Evolutionary conservation across 2,113 vertebrate species (phyloP).

Genomic region (Hydropotes inermis): DNA sequence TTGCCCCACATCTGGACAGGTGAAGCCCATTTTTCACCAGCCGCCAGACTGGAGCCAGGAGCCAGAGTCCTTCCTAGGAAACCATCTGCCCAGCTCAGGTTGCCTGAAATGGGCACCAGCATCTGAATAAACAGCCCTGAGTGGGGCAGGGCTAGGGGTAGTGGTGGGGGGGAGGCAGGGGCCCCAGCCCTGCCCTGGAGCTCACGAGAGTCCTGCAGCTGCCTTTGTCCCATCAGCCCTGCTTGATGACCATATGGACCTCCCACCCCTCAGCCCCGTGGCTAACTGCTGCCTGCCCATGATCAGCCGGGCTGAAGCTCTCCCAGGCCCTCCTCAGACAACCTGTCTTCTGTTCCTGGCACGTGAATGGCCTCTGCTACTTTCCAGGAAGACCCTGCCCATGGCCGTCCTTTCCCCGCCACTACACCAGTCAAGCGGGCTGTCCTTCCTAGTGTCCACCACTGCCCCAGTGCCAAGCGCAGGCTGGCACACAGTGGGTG

Average conservation of each 20-base stretch:
- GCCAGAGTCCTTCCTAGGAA: constrained; percentile 2
- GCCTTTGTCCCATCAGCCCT: neutral
- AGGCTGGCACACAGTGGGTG: neutral
- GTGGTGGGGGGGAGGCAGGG: neutral
- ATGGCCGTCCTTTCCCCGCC: neutral
- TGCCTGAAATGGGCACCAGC: constrained; percentile 19
- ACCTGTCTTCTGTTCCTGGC: neutral
- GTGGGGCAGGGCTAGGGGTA: neutral
- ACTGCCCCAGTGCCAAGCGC: neutral
- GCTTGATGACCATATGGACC: accelerated
- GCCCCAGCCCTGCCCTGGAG: neutral
- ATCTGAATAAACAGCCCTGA: constrained; percentile 49
- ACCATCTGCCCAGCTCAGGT: constrained; percentile 7
- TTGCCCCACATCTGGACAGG: constrained; percentile 7
- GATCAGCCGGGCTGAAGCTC: neutral
- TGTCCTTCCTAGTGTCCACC: neutral
- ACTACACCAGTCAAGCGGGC: too few species aligned
- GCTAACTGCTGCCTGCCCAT: neutral
- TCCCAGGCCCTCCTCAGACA: neutral
- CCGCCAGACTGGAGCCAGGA: neutral
- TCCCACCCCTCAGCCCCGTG: neutral
- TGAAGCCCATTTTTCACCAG: constrained; percentile 30
- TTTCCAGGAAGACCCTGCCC: neutral
- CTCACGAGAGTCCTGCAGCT: neutral
- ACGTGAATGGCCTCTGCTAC: neutral